Base-by-base conservation (phyloP, 2,888 invertebrate species). In the Sarcophaga rosellei region DNA sequence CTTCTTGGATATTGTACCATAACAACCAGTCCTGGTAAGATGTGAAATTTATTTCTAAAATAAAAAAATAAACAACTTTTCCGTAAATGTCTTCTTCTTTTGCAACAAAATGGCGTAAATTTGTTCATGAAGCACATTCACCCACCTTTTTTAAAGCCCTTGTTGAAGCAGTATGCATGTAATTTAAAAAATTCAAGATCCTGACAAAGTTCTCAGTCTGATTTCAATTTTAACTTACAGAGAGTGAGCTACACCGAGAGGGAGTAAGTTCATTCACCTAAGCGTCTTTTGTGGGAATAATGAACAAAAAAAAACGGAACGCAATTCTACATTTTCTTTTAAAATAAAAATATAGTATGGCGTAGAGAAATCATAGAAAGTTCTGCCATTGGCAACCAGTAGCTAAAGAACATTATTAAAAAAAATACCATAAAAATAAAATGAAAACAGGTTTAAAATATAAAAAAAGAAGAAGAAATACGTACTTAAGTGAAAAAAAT, bases 391-490 rank as follows among this genome's bases (percentile, higher is more conserved):
- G 35, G 72, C 76, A 74, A 68, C 74, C 59, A 61, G 65, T 72
- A 66, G 65, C 70, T 59, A 72, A 57, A 74, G 53, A 81, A 73
- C 69, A 63, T 62, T 61, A 62, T 47, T 20, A 47, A 23, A 21
- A n/a, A n/a, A 77, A 82, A 81, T 70, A 66, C 76, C 81, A 72
- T 82, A 82, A 72, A 70, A 81, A 25, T 47, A 76, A 81, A 82
- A 82, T 82, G 82, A 77, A 81, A 82, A 82, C 82, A 77, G 77
- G 82, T 82, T 82, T 77, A 73, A 82, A 82, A 82, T 72, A 82
- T 77, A 77, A 17, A 73, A 77, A 76, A 76, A 82, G 66, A 82
- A 35, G 35, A 35, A 35, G 35, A 35, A 35, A 35, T 35, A 35
- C 35, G 8, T 35, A 35, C 35, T 35, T 82, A 77, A 66, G 35